Base-by-base conservation (phyloP, 2,797 vertebrate genomes). In the Hydrophis major region DNA sequence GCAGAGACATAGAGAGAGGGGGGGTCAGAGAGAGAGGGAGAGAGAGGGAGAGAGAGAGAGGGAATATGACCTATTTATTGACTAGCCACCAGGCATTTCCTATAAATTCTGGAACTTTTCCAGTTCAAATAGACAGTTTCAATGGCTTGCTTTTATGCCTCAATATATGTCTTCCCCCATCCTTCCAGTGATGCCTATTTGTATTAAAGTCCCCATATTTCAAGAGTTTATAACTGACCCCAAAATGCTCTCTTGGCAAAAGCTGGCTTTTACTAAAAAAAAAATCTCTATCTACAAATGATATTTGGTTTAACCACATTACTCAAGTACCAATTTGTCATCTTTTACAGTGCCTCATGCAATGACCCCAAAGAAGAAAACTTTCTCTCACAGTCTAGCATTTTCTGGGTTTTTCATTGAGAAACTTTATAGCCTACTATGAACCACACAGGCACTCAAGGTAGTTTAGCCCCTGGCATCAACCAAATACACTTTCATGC, bases 161-260 rank as follows among this genome's bases (percentile, higher is more conserved):
- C 89, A 91, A 91, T 18, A 83, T 83, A 47, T 47, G 42, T 83
- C 92, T 18, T 57, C 90, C 93, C 63, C 63, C 94, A 90, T 50
- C 55, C 56, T 11, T 27, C n/a, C 50, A 89, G n/a, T 91, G 20
- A 47, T 18, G 94, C 83, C 13, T 0, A 63, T 88, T 97, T 95
- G 89, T 94, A 87, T 94, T 95, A 89, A 59, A 89, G 94, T 92
- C 37, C 90, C 89, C 88, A 63, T 94, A 14, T 96, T 96, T 92
- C 16, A 6, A 16, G 10, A 1, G n/a, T 87, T 95, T 92, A 94
- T 16, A 47, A 66, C 60, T 93, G 88, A 61, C 25, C 56, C 89
- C 37, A 92, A 96, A 94, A 93, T n/a, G n/a, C 55, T 25, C 61
- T 74, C 78, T 61, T 91, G 94, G 69, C 0, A 92, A 2, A 91